Evolutionary conservation across 2,888 invertebrate species (phyloP).

Genomic region (Deladenus siricidicola): DNA sequence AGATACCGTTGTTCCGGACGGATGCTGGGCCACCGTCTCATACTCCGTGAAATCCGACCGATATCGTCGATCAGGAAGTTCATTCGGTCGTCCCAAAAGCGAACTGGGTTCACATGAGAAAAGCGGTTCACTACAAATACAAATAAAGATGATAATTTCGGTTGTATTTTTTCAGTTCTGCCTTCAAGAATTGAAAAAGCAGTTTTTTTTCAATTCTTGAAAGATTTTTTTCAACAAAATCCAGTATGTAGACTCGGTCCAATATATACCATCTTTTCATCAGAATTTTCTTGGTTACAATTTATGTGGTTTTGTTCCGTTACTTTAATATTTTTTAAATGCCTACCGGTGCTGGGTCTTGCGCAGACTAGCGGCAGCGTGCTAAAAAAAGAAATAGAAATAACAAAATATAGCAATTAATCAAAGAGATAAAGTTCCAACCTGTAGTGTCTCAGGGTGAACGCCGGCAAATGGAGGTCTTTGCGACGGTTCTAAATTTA

Average conservation of each 20-base stretch:
- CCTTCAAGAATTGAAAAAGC: no score
- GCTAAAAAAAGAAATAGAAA: conserved; percentile 30
- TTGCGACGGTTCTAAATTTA: conserved; percentile 20
- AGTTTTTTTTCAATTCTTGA: no score
- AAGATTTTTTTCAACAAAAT: no score
- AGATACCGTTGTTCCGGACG: conserved; percentile 43
- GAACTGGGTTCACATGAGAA: conserved; percentile 34
- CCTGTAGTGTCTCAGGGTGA: conserved; percentile 34
- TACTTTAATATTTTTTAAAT: conserved; percentile 28
- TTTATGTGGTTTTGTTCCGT: no score
- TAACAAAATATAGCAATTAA: neutral
- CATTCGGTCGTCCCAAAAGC: conserved; percentile 47
- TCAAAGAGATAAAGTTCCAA: neutral
- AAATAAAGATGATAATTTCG: neutral
- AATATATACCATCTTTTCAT: no score
- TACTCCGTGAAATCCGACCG: conserved; percentile 43
- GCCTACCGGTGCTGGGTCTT: conserved; percentile 52
- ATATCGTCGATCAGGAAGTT: conserved; percentile 49
- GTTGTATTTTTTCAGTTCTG: neutral
- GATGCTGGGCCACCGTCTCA: conserved; percentile 38
- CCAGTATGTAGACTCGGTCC: no score
- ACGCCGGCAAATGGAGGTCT: conserved; percentile 44
- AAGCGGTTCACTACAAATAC: conserved; percentile 25
- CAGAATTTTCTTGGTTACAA: no score
- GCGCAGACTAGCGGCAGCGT: conserved; percentile 52